Base-by-base conservation (phyloP, 2,888 invertebrate genomes). In the Tipula helvola region DNA sequence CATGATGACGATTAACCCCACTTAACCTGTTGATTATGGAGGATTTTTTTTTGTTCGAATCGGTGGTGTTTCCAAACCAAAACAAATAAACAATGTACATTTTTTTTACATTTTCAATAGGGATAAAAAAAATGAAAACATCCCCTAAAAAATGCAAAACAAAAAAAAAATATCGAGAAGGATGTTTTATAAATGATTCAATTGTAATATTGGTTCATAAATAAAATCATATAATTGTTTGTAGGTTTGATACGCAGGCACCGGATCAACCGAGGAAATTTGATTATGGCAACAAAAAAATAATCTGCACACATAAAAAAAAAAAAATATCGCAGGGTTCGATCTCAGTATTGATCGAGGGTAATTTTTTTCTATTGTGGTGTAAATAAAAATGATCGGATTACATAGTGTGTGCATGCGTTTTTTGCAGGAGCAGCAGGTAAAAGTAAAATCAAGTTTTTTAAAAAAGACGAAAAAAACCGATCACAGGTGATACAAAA, bases 1-100 rank as follows among this genome's bases (percentile, higher is more conserved):
- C 28, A 28, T 57, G n/a, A 84, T 84, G 18, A 44, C 42, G 85
- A 85, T 85, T 85, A 85, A 85, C 85, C 85, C 85, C 85, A 85
- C 44, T 85, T 85, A 85, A 85, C 85, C 85, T 85, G 85, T 85
- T 44, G 85, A 85, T 42, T 42, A 36, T 85, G 36, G n/a, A 52
- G 52, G 12, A n/a, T 52, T 52, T 52, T 52, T 52, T 52, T 71
- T 71, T 83, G 4, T 36, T 83, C 36, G 36, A 12, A 36, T 36
- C 12, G 84, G 39, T 84, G 84, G 36, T 84, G 36, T n/a, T 84
- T 84, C 1, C 41, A 1, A 16, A n/a, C 7, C 13, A 84, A 39
- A 36, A 39, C 3, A 39, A 16, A 84, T 36, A 83, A 83, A 83
- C 36, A 84, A 39, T 13, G 39, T 1, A n/a, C 36, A 8, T 10